A percentile compares a stretch with the other conserved stretches of the same genome.
phyloP scores from a whole-genome alignment of 2,797 vertebrate genomes.

The Strix occidentalis region DNA sequence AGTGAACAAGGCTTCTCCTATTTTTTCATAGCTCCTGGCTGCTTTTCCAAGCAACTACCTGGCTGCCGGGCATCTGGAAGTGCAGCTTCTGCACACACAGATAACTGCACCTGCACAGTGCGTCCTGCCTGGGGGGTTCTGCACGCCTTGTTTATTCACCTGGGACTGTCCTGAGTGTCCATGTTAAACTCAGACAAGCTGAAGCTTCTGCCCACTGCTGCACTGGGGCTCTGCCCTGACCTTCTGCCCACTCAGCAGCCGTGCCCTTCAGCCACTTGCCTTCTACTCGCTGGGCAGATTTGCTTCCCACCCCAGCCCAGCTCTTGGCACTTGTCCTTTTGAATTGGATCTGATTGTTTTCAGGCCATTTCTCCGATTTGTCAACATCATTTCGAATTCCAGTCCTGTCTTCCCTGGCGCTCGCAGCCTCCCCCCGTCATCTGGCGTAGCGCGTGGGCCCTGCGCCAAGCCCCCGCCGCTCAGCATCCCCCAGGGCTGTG shows the following conservation, averaged over 20 bases:
- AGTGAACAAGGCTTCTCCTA: background rate
- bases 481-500: background rate
- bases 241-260: background rate
- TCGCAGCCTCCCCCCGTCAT: background rate
- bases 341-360: constrained; percentile 63
- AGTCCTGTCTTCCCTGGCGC: constrained; percentile 18
- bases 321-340: constrained; percentile 54
- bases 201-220: background rate
- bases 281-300: background rate
- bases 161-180: background rate
- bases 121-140: background rate
- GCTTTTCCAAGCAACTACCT: background rate
- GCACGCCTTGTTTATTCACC: background rate
- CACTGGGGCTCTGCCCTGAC: background rate
- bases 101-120: background rate
- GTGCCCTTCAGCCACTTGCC: background rate
- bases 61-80: background rate
- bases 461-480: background rate
- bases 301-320: background rate
- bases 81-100: background rate
- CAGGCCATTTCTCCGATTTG: constrained; percentile 71
- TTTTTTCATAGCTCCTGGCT: background rate
- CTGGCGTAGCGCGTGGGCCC: background rate
- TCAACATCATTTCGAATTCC: constrained; percentile 69
- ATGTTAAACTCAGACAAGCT: background rate